Percentiles rank a stretch among this genome's conserved stretches.
phyloP scores from a whole-genome alignment of 2,888 invertebrate genomes.

The Ptycholaimellus sp. region DNA sequence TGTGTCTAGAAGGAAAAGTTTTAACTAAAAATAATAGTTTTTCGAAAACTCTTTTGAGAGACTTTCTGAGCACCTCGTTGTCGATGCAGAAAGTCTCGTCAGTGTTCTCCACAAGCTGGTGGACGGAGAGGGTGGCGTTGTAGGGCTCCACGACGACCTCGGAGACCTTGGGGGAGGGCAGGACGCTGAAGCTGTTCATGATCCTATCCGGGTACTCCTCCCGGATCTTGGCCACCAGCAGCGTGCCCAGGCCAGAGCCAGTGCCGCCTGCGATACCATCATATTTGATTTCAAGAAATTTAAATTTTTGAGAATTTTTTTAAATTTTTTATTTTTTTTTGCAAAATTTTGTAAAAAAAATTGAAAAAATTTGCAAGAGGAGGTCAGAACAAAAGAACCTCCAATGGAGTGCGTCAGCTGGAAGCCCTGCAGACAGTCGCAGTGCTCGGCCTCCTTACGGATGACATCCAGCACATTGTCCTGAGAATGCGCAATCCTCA shows the following conservation, averaged over 20 bases:
- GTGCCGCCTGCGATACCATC: constrained; percentile 64
- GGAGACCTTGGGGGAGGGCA: constrained; percentile 49
- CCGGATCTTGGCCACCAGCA: constrained; percentile 77
- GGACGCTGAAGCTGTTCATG: constrained; percentile 86
- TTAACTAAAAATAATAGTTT: no score
- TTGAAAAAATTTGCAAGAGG: no score
- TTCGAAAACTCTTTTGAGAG: no score
- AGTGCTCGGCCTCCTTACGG: constrained; percentile 36
- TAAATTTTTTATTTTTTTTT: no score
- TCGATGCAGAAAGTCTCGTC: constrained; percentile 33
- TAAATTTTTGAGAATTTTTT: no score
- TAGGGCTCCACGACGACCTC: constrained; percentile 47
- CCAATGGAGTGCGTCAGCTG: constrained; percentile 58
- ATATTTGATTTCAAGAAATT: no score
- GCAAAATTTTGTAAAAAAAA: no score
- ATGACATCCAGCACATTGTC: constrained; percentile 37
- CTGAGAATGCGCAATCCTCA: no score
- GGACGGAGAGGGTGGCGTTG: constrained; percentile 35
- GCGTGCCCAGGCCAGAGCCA: constrained; percentile 63
- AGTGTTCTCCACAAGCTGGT: constrained; percentile 28
- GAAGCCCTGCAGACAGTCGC: constrained; percentile 40
- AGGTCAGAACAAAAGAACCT: no score
- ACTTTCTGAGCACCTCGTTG: constrained; percentile 28
- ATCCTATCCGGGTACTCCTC: constrained; percentile 94
- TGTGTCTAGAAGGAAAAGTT: no score